phyloP scores from a whole-genome alignment of 2,113 vertebrate genomes.

The Triplophysa rosa region DNA sequence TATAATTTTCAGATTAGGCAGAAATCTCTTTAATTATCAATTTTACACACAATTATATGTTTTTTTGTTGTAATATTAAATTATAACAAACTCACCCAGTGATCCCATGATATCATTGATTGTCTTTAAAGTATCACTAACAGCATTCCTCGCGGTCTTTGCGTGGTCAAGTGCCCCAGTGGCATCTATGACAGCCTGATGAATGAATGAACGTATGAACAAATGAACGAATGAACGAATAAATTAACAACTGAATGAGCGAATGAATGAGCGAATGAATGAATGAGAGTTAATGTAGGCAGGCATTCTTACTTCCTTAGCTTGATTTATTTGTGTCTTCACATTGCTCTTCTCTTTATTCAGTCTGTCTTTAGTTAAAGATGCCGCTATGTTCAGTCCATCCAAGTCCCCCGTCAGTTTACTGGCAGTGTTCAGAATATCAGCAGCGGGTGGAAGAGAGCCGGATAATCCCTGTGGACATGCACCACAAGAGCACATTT shows the following conservation, averaged over 20 bases:
- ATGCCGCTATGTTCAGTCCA: conserved; percentile 32
- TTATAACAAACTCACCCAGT: conserved; percentile 72
- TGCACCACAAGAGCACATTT: conserved; percentile 24
- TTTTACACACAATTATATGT: too few species aligned
- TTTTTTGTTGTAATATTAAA: neutral
- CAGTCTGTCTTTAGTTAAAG: neutral
- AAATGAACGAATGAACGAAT: neutral
- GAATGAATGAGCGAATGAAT: neutral
- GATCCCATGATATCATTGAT: conserved; percentile 75
- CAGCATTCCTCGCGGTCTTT: conserved; percentile 55
- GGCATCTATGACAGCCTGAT: conserved; percentile 58
- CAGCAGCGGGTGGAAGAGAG: conserved; percentile 25
- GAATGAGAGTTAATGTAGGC: neutral
- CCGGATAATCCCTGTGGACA: conserved; percentile 46
- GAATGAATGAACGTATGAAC: neutral
- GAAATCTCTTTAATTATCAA: neutral
- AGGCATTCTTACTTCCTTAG: conserved; percentile 58
- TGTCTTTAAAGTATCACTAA: conserved; percentile 67
- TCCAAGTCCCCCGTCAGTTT: conserved; percentile 47
- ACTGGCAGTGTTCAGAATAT: conserved; percentile 48
- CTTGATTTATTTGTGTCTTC: conserved; percentile 22
- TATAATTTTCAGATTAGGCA: neutral
- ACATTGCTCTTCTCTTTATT: neutral
- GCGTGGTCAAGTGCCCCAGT: conserved; percentile 64
- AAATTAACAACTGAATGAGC: neutral